Evolutionary conservation across 2,888 invertebrate genomes (phyloP).

Genomic region (Lasioglossum oenotherae): DNA sequence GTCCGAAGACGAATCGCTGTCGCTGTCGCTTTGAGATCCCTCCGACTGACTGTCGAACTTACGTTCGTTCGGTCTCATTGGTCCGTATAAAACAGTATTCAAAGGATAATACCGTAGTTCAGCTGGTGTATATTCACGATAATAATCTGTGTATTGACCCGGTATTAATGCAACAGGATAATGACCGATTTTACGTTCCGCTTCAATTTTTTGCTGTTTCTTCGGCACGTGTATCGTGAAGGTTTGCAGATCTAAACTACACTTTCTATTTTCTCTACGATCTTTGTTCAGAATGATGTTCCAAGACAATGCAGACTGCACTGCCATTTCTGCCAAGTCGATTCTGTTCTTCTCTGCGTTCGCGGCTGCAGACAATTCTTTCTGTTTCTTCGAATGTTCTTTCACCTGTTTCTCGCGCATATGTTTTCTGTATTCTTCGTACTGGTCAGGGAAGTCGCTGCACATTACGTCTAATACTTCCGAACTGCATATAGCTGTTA

Average conservation of each 20-base stretch:
- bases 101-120: slow-evolving; percentile 97
- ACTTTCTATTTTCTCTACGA: slow-evolving; percentile 91
- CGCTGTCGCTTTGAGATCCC: slow-evolving; percentile 85
- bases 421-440: slow-evolving; percentile 94
- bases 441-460: slow-evolving; percentile 97
- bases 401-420: slow-evolving; percentile 89
- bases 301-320: slow-evolving; percentile 94
- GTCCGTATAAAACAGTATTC: slow-evolving; percentile 93
- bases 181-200: slow-evolving; percentile 87
- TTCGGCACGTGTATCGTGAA: slow-evolving; percentile 93
- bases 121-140: slow-evolving; percentile 91
- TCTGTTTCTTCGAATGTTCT: slow-evolving; percentile 89
- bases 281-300: slow-evolving; percentile 93
- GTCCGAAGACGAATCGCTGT: slow-evolving; percentile 84
- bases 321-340: slow-evolving; percentile 92
- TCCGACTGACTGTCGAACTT: slow-evolving; percentile 86
- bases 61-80: slow-evolving; percentile 85
- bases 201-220: slow-evolving; percentile 85
- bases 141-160: slow-evolving; percentile 97
- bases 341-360: slow-evolving; percentile 86
- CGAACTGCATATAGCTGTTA: slow-evolving; percentile 95
- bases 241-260: slow-evolving; percentile 97
- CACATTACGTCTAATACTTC: slow-evolving; percentile 98
- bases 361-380: slow-evolving; percentile 87
- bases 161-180: slow-evolving; percentile 98